Conservation (phyloP, 2,888 invertebrate species). For the Zele albiditarsus region DNA sequence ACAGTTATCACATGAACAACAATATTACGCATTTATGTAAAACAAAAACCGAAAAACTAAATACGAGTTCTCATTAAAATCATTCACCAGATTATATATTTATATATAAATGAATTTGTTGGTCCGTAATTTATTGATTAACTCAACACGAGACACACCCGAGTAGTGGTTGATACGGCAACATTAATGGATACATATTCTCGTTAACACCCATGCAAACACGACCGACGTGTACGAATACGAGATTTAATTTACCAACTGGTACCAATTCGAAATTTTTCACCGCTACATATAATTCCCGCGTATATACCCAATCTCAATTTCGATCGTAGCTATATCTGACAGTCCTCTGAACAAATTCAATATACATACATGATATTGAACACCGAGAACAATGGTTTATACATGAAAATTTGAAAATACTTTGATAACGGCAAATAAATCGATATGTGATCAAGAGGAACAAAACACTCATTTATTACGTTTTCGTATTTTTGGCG, state of each 20-base stretch:
- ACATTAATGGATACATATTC: background rate
- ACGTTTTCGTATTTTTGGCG: background rate
- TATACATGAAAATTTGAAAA: background rate
- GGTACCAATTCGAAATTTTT: background rate
- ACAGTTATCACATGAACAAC: no score
- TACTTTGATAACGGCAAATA: background rate
- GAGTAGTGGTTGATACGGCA: background rate
- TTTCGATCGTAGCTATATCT: background rate
- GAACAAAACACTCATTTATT: no score
- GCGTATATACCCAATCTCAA: background rate
- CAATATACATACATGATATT: background rate
- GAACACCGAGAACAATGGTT: background rate
- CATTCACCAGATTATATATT: no score
- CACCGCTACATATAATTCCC: background rate
- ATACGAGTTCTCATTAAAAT: no score
- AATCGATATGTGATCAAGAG: no score
- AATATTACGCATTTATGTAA: no score
- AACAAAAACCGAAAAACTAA: no score
- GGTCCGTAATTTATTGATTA: slow-evolving; percentile 27
- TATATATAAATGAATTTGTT: background rate
- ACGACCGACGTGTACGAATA: no score
- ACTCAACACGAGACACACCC: slow-evolving; percentile 21
- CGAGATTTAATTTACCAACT: no score
- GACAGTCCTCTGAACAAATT: background rate
- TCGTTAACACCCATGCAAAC: background rate